Base-by-base conservation (phyloP, 2,888 invertebrate genomes). In the Pristionchus exspectatus region DNA sequence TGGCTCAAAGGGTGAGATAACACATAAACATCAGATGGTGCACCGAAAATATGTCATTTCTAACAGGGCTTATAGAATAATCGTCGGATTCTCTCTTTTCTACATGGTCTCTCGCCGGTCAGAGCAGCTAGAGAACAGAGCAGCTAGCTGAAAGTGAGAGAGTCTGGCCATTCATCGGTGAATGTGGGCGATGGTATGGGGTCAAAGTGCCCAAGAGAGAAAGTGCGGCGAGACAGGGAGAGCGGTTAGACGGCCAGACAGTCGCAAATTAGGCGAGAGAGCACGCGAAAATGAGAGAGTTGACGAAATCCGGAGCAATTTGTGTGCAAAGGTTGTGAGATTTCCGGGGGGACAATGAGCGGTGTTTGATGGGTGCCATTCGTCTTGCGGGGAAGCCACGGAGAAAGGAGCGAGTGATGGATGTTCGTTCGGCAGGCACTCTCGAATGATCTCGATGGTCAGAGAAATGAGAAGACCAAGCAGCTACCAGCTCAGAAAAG, bases 11-110 rank as follows among this genome's bases (percentile, higher is more conserved):
- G n/a, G n/a, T n/a, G n/a, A 50, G 44, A 38, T 38, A 38, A 50
- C 5, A 63, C 69, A n/a, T n/a, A 30, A 69, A n/a, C 1, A 7
- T 69, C 30, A 69, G 69, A 69, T 2, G 24, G 69, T 69, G n/a
- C 59, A 59, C 59, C 30, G 69, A 69, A 69, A 69, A 69, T 69
- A 59, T 59, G 59, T 59, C 59, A 59, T 59, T 59, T 59, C 59
- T 59, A 59, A 59, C 59, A 50, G 44, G 10, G 7, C 44, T 0
- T 3, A 50, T 7, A 1, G 44, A 50, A 50, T 50, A 7, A 50
- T 50, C 44, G 38, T 38, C 38, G 2, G 66, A 4, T 24, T 69
- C 69, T 30, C 30, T 69, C 24, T 5, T 27, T 27, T 69, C 27
- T 10, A 24, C 69, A 69, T 69, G 69, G 3, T 69, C 30, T 69